Percentiles rank a stretch among this genome's conserved stretches.
phyloP scores from a whole-genome alignment of 2,888 invertebrate species.

The Erannis defoliaria region DNA sequence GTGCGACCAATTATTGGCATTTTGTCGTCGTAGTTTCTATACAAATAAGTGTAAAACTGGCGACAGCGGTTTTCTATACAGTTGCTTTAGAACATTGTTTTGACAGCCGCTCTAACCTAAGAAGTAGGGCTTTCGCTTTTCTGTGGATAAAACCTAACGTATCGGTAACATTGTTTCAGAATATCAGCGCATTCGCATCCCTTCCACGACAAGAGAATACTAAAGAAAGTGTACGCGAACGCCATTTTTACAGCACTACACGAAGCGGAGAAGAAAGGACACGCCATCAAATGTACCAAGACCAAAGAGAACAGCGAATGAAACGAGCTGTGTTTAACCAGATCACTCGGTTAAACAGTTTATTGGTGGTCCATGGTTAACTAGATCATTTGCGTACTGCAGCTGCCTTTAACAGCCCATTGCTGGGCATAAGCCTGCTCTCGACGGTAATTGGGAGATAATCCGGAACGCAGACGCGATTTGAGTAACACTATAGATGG shows the following conservation, averaged over 20 bases:
- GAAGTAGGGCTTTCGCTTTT: background rate
- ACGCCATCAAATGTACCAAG: constrained; percentile 36
- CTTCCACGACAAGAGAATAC: constrained; percentile 73
- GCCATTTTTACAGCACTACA: constrained; percentile 66
- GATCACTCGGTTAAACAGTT: no score
- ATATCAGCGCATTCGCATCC: constrained; percentile 70
- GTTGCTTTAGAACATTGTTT: no score
- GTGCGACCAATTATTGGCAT: no score
- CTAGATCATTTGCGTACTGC: background rate
- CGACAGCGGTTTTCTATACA: no score
- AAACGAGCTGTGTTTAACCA: background rate
- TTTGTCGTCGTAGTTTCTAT: no score
- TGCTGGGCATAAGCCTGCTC: no score
- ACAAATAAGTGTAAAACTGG: no score
- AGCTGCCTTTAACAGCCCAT: background rate
- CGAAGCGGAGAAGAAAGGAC: constrained; percentile 65
- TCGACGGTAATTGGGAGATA: no score
- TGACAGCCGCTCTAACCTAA: no score
- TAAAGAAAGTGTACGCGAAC: constrained; percentile 68
- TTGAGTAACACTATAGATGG: no score
- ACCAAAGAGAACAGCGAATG: constrained; percentile 23
- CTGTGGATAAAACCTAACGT: background rate
- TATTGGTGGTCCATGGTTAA: no score
- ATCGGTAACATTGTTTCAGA: constrained; percentile 52
- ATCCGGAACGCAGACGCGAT: no score